These are phyloP conservation scores for Drosophila infuscata DNA, from an alignment of 2,888 invertebrate species.

Conservation along the genomic window DNA sequence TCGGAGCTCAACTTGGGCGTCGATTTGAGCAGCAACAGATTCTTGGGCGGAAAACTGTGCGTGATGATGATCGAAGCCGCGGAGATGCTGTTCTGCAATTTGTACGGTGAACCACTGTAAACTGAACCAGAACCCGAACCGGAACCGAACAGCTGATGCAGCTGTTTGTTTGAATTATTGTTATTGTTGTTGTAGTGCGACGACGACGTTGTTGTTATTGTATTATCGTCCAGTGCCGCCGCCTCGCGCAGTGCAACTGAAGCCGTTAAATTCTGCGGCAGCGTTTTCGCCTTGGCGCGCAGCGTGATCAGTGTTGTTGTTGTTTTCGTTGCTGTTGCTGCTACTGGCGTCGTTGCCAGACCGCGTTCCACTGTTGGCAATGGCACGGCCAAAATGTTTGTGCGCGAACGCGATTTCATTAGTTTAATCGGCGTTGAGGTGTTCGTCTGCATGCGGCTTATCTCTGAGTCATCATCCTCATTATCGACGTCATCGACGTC, in stretches of 20 bases:
- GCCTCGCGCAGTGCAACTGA: slow-evolving; percentile 81
- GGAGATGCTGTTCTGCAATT: slow-evolving; percentile 65
- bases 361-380: slow-evolving; percentile 64
- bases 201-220: slow-evolving; percentile 25
- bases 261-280: slow-evolving; percentile 87
- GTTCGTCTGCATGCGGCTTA: slow-evolving; percentile 85
- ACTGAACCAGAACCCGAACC: slow-evolving; percentile 15
- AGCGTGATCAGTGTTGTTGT: slow-evolving; percentile 70
- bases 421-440: slow-evolving; percentile 85
- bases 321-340: slow-evolving; percentile 48
- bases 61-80: slow-evolving; percentile 74
- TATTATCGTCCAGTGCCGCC: slow-evolving; percentile 69
- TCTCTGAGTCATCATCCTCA: slow-evolving; percentile 86
- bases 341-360: slow-evolving; percentile 62
- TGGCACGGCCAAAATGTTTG: slow-evolving; percentile 86
- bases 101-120: slow-evolving; percentile 48
- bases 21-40: slow-evolving; percentile 84
- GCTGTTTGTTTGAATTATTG: slow-evolving; percentile 29
- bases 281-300: slow-evolving; percentile 87
- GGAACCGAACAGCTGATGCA: slow-evolving; percentile 65
- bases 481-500: slow-evolving; percentile 69
- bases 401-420: slow-evolving; percentile 85
- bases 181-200: slow-evolving; percentile 27
- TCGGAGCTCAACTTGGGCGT: slow-evolving; percentile 64
- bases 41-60: slow-evolving; percentile 85